Evolutionary conservation across 2,797 vertebrate species (phyloP).

Genomic region (Sciaenops ocellatus): DNA sequence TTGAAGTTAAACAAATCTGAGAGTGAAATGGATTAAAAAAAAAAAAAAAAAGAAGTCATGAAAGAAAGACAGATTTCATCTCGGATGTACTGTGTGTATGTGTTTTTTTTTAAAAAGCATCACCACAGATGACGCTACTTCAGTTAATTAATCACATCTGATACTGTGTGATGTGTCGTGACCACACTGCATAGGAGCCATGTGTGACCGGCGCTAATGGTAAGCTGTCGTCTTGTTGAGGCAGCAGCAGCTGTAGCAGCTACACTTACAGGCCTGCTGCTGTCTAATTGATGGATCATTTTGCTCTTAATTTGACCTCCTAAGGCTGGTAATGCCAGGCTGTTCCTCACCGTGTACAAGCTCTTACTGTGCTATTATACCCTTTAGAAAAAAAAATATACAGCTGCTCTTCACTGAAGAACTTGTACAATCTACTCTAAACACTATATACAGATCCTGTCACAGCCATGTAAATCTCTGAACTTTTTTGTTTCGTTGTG

Average conservation of each 20-base stretch:
- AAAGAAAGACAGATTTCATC: conserved; percentile 63
- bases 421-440: conserved; percentile 56
- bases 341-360: conserved; percentile 72
- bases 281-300: conserved; percentile 84
- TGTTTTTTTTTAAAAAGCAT: conserved; percentile 23
- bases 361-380: conserved; percentile 73
- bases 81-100: conserved; percentile 37
- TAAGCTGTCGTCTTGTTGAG: conserved; percentile 59
- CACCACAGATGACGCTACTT: conserved; percentile 25
- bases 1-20: conserved; percentile 2
- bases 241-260: conserved; percentile 76
- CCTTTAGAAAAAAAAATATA: conserved; percentile 50
- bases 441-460: conserved; percentile 42
- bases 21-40: conserved; percentile 13
- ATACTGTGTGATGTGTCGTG: conserved; percentile 55
- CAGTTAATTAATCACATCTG: conserved; percentile 55
- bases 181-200: conserved; percentile 64
- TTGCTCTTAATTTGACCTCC: conserved; percentile 84
- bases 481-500: conserved; percentile 8
- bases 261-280: conserved; percentile 77
- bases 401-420: conserved; percentile 77
- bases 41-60: conserved; percentile 21
- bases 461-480: conserved; percentile 23
- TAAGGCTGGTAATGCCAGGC: conserved; percentile 79
- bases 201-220: conserved; percentile 67